Evolutionary conservation across 2,888 invertebrate genomes (phyloP).

Genomic region (Leucania comma): DNA sequence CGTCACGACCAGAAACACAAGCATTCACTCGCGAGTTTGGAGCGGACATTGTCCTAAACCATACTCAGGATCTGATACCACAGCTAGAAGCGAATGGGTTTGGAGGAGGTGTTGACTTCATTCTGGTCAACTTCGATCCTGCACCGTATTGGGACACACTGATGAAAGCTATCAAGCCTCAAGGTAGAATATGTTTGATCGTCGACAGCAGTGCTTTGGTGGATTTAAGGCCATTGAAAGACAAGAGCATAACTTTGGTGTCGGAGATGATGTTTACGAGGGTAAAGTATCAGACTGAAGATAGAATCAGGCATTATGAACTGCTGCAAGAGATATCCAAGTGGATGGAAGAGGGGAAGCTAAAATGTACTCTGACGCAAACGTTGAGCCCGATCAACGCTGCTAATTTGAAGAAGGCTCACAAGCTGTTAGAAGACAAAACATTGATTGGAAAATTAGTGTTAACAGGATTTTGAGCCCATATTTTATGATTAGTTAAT

Average conservation of each 20-base stretch:
- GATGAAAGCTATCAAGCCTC: slow-evolving; percentile 82
- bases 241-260: slow-evolving; percentile 83
- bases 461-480: slow-evolving; percentile 75
- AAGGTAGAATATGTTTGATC: slow-evolving; percentile 84
- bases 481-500: no score
- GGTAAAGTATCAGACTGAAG: slow-evolving; percentile 82
- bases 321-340: slow-evolving; percentile 77
- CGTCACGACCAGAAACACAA: slow-evolving; percentile 79
- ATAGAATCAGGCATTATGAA: slow-evolving; percentile 78
- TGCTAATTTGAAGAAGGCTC: slow-evolving; percentile 81
- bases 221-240: slow-evolving; percentile 80
- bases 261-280: slow-evolving; percentile 84
- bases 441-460: slow-evolving; percentile 82
- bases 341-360: slow-evolving; percentile 78
- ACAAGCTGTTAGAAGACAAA: slow-evolving; percentile 79
- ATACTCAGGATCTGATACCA: slow-evolving; percentile 76
- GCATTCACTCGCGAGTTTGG: slow-evolving; percentile 78
- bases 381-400: slow-evolving; percentile 84
- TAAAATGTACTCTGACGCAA: slow-evolving; percentile 79
- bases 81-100: slow-evolving; percentile 79
- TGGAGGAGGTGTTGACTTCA: slow-evolving; percentile 81
- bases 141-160: slow-evolving; percentile 84
- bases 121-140: slow-evolving; percentile 85
- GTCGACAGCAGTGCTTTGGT: slow-evolving; percentile 83
- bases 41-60: slow-evolving; percentile 81